A percentile compares a stretch with the other conserved stretches of the same genome.
These are phyloP conservation scores for Halichoerus grypus DNA, from an alignment of 2,113 vertebrate species.

Conservation along the genomic window DNA sequence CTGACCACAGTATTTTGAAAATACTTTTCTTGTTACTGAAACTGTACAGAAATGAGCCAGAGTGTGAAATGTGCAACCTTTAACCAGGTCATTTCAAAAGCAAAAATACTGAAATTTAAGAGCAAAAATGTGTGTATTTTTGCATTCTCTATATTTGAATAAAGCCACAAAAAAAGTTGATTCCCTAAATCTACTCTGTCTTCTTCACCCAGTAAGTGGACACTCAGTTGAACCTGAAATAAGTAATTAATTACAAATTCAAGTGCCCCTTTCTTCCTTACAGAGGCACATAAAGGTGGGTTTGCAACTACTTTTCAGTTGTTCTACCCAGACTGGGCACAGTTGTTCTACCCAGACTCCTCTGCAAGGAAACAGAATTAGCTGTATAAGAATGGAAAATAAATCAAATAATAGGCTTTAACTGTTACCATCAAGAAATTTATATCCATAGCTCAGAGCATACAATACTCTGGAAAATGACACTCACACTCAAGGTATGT, in stretches of 20 bases:
- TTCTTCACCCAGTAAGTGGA: not conserved
- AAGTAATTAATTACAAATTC: not conserved
- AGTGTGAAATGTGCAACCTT: slow-evolving; percentile 20
- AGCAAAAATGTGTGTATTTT: not conserved
- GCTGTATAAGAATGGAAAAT: not conserved
- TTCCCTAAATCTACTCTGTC: not conserved
- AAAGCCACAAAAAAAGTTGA: not conserved
- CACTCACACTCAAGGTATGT: not conserved
- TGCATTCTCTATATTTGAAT: not conserved
- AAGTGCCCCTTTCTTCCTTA: not conserved
- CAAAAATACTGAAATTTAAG: slow-evolving; percentile 24
- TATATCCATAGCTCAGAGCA: not conserved
- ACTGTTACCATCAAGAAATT: not conserved
- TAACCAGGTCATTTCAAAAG: not conserved
- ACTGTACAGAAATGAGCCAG: not conserved
- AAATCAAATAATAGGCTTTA: slow-evolving; percentile 49
- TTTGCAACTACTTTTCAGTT: not conserved
- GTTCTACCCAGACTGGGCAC: not conserved
- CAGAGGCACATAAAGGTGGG: not conserved
- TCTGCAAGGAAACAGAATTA: not conserved
- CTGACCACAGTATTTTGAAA: slow-evolving; percentile 65
- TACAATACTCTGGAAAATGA: not conserved
- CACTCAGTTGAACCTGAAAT: not conserved
- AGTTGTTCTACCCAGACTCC: not conserved
- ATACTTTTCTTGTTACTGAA: slow-evolving; percentile 21